Base-by-base conservation (phyloP, 2,888 invertebrate genomes). In the Ganaspis brasiliensis region DNA sequence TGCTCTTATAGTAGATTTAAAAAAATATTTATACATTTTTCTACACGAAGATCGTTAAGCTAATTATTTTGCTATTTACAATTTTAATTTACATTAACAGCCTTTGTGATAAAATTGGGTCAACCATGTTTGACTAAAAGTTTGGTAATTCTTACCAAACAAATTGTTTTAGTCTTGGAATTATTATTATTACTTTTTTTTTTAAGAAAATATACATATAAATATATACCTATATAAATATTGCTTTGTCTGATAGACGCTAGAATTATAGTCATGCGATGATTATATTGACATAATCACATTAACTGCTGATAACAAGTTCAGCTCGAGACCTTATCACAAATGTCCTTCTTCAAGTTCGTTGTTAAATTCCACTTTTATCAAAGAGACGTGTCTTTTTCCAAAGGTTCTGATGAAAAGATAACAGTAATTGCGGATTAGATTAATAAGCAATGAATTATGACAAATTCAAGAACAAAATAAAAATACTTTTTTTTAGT, bases 311-410 rank as follows among this genome's bases (percentile, higher is more conserved):
- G 67, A 67, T 67, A 45, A 63, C 24, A 6, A 40, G n/a, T 45
- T 67, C 45, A 45, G 24, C 67, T 24, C 40, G 45, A 67, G 24
- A 67, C 67, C 45, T 67, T 67, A 67, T 67, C 67, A 67, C 67
- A 67, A 67, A 45, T 24, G 6, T 63, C 16, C 45, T 67, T 67
- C 2, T 24, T 45, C 1, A 67, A 67, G 9, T 45, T 45, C 24
- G 9, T 26, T 24, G 14, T 14, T n/a, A 45, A 40, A 21, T 40
- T 40, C n/a, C 14, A 67, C 24, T 67, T 21, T 24, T 4, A 63
- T 76, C 56, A 82, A 49, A 82, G 71, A 16, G 80, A 77, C 31
- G 84, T 83, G 59, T 83, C 84, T 61, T 80, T 80, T 74, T 83
- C 82, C 76, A 72, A 76, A 57, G 71, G 73, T 70, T 83, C 83